Evolutionary conservation across 2,797 vertebrate genomes (phyloP), one percentile per base, ranked within the genome.

Genomic region (Lophotriccus pileatus): DNA sequence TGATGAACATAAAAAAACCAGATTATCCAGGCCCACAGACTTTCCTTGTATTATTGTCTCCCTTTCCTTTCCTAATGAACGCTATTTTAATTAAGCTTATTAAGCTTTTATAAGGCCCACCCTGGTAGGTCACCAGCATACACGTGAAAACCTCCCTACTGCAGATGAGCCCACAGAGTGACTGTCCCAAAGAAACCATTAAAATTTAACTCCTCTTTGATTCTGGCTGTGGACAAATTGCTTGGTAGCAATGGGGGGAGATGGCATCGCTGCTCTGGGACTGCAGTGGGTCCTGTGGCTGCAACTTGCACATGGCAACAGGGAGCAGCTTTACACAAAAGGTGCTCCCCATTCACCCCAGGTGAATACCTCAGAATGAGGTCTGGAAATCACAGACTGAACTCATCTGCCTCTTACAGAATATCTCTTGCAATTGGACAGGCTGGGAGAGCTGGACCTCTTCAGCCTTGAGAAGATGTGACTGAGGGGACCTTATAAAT

Each of bases 1-100:
- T 99, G 93, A 32, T 24, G 41, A 7, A 77, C 32, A 84, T 19
- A 76, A 28, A 83, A 83, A 30, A 87, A 74, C 93, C 24, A 86
- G 37, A 87, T 64, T 27, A 67, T 3, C 21, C 50, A 62, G n/a
- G 14, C 2, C 1, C 36, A 56, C 47, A 49, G 44, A 53, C 32
- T 32, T 56, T 17, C 62, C 64, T 70, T 25, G 3, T 18, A 7
- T 21, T 43, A 17, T 18, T 60, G 9, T 36, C 25, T 62, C 50
- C 21, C 69, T 47, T 36, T 32, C 37, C 49, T 49, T 84, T 75
- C 32, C 64, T 34, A 63, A 58, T 1, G 23, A 84, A 49, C 34
- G 14, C 25, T 32, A 32, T 22, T 43, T 37, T 32, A 52, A 70
- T 82, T 70, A 36, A 25, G 37, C 9, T 44, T 44, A 70, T 82